These are phyloP conservation scores for Varecia variegata DNA, from an alignment of 2,797 vertebrate species.

Conservation along the genomic window DNA sequence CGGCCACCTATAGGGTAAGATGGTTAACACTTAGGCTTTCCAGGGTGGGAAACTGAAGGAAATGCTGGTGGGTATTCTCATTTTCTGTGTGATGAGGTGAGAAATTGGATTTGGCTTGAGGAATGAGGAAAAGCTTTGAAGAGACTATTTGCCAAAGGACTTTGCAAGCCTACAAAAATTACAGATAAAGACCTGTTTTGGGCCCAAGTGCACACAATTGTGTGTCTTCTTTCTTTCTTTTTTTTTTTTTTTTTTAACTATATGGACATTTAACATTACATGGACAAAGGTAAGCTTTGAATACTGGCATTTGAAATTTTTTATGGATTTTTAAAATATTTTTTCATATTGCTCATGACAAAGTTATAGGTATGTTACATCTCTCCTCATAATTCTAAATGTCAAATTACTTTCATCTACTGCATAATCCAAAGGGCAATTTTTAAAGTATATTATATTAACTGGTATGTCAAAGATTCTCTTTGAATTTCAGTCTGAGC, in stretches of 20 bases:
- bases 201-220: too few species aligned
- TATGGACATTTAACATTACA: not conserved
- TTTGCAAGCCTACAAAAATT: not conserved
- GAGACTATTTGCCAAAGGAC: not conserved
- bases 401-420: not conserved
- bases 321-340: not conserved
- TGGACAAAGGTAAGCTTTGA: not conserved
- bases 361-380: not conserved
- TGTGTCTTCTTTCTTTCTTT: not conserved
- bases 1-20: not conserved
- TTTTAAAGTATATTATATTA: not conserved
- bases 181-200: not conserved
- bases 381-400: not conserved
- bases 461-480: not conserved
- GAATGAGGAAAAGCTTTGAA: not conserved
- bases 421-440: not conserved
- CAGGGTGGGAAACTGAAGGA: accelerated
- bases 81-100: not conserved
- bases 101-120: not conserved
- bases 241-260: not conserved
- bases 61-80: not conserved
- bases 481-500: not conserved
- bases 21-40: not conserved
- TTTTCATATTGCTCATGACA: not conserved
- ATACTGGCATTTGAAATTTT: not conserved